A percentile compares a stretch with the other conserved stretches of the same genome.
These are phyloP conservation scores for Thumatha senex DNA, from an alignment of 2,888 invertebrate genomes.

Conservation along the genomic window DNA sequence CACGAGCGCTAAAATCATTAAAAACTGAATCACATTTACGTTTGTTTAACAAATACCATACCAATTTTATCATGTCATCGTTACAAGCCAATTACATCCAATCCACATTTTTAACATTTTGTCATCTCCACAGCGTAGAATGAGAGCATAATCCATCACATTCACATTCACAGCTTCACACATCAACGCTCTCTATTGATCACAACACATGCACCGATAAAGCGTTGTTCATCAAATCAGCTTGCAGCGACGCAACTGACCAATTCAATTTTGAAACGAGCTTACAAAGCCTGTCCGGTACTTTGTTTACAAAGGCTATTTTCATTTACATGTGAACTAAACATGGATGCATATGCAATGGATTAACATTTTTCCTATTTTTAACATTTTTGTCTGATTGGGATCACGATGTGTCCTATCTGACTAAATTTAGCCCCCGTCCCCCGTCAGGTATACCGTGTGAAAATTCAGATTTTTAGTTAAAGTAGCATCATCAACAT, in stretches of 20 bases:
- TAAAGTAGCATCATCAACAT: too few species aligned
- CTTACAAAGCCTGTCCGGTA: slow-evolving; percentile 40
- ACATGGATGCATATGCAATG: slow-evolving; percentile 52
- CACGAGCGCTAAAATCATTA: too few species aligned
- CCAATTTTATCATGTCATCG: too few species aligned
- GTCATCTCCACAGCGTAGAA: background rate
- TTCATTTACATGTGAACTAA: slow-evolving; percentile 34
- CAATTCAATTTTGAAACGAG: slow-evolving; percentile 55
- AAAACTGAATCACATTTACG: too few species aligned
- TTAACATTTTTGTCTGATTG: background rate
- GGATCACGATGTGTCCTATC: background rate
- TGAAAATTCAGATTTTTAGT: too few species aligned
- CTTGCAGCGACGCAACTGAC: slow-evolving; percentile 25
- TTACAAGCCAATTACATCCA: too few species aligned
- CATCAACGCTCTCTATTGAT: slow-evolving; percentile 1
- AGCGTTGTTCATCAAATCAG: slow-evolving; percentile 47
- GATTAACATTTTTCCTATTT: too few species aligned
- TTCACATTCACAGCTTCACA: background rate
- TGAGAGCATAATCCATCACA: background rate
- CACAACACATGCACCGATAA: slow-evolving; percentile 27
- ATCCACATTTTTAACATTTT: background rate
- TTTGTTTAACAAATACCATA: background rate
- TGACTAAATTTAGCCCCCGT: too few species aligned
- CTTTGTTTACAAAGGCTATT: slow-evolving; percentile 46
- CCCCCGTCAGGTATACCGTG: too few species aligned